Percentiles rank a stretch among this genome's conserved stretches.
phyloP scores from a whole-genome alignment of 2,888 invertebrate genomes.

The Lampropteryx suffumata region DNA sequence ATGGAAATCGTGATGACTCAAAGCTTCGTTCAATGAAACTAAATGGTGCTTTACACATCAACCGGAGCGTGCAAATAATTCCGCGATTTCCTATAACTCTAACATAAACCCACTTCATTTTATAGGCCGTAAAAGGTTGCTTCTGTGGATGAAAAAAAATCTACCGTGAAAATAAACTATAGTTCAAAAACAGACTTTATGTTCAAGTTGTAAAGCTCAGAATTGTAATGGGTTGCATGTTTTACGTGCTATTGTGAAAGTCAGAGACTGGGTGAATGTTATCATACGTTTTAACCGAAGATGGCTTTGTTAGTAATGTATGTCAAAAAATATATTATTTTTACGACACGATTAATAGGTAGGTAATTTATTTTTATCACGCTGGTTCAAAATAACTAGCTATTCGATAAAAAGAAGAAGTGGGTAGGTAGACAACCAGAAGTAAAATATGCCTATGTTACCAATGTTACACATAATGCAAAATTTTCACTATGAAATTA shows the following conservation, averaged over 20 bases:
- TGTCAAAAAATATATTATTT: too few relatives aligned
- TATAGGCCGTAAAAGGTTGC: slow-evolving; percentile 32
- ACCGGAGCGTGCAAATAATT: slow-evolving; percentile 24
- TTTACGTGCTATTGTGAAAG: background rate
- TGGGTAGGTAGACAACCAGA: too few relatives aligned
- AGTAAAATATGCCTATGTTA: too few relatives aligned
- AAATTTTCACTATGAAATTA: too few relatives aligned
- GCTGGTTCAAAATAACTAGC: too few relatives aligned
- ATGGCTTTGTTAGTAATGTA: too few relatives aligned
- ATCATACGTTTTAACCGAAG: background rate
- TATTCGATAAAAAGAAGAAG: too few relatives aligned
- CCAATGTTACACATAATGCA: too few relatives aligned
- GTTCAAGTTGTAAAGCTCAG: background rate
- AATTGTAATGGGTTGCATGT: background rate
- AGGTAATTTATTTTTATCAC: too few relatives aligned
- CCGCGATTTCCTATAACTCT: slow-evolving; percentile 21
- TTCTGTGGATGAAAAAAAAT: slow-evolving; percentile 10
- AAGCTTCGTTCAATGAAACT: slow-evolving; percentile 19
- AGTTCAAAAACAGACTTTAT: slow-evolving; percentile 1
- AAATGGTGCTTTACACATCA: slow-evolving; percentile 23
- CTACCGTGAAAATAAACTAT: slow-evolving; percentile 6
- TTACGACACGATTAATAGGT: too few relatives aligned
- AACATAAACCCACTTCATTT: slow-evolving; percentile 32
- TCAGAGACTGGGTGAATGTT: background rate
- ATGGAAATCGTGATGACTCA: slow-evolving; percentile 19